Base-by-base conservation (phyloP, 1,140 invertebrate species). In the Drosophila takahashii region DNA sequence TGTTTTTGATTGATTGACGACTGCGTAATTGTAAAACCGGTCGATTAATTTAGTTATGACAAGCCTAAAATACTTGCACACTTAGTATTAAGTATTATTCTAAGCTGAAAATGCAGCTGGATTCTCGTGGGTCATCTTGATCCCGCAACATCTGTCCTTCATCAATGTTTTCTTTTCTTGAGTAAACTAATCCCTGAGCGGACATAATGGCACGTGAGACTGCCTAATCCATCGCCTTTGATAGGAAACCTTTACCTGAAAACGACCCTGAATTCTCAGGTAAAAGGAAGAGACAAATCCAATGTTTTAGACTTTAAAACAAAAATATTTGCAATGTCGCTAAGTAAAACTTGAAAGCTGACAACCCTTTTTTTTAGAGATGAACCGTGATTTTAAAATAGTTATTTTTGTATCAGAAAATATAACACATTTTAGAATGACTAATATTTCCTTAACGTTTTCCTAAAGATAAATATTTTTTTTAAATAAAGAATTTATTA, bases 161-260 rank as follows among this genome's bases (percentile, higher is more conserved):
- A 27, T 16, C 13, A 18, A 22, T 10, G 6, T 41, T 47, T 45
- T 44, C 6, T 42, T 57, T 52, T 51, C 44, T 59, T 47, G 9
- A 51, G 44, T n/a, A 52, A 60, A 54, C 29, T 53, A 70, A 60
- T 73, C 48, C 48, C 15, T 34, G 37, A 8, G 50, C 39, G 37
- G 34, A 50, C 36, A 77, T 64, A 76, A 69, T 84, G 77, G 66
- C 81, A 84, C 77, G 81, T 84, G 81, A 79, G 56, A 51, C 54
- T 57, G 53, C 44, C 50, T 62, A 79, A 84, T 79, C 72, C 80
- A 72, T 60, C 16, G 62, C 52, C 44, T 54, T 62, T 16, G 34
- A 41, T 32, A 16, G 10, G 22, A 11, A 22, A 10, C 74, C 32
- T 45, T 26, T 70, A 41, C 50, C 59, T 67, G 29, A 29, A 15